Evolutionary conservation across 2,888 invertebrate genomes (phyloP).

Genomic region (Epirrhoe tristata): DNA sequence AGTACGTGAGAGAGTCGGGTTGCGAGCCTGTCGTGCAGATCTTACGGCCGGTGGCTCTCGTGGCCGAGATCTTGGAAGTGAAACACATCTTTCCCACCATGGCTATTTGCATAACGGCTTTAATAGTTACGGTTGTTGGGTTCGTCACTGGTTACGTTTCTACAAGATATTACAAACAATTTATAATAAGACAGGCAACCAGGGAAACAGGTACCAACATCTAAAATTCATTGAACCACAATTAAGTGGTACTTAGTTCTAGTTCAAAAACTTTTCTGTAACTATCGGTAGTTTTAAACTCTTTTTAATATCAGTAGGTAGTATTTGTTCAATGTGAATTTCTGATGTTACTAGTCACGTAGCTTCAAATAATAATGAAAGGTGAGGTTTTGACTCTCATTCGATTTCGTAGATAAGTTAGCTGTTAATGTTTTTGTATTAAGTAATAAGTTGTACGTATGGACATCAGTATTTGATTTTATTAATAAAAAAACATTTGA

Average conservation of each 20-base stretch:
- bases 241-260: neutral
- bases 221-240: neutral
- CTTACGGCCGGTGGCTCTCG: conserved; percentile 72
- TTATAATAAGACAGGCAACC: conserved; percentile 1
- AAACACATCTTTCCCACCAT: conserved; percentile 35
- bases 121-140: conserved; percentile 13
- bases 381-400: conserved; percentile 19
- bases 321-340: conserved; percentile 15
- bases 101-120: conserved; percentile 1
- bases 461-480: conserved; percentile 25
- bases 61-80: conserved; percentile 58
- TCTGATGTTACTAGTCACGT: conserved; percentile 33
- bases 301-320: conserved; percentile 2
- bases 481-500: conserved; percentile 2
- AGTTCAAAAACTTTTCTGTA: conserved; percentile 2
- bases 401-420: conserved; percentile 13
- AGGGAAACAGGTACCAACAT: conserved; percentile 2
- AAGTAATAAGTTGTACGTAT: conserved; percentile 3
- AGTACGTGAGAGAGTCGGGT: conserved; percentile 88
- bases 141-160: conserved; percentile 13
- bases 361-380: conserved; percentile 17
- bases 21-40: conserved; percentile 85
- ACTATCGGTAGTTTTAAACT: neutral
- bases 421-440: conserved; percentile 18
- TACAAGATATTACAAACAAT: conserved; percentile 5